Conservation (phyloP, 2,797 vertebrate genomes). For the Borostomias antarcticus region DNA sequence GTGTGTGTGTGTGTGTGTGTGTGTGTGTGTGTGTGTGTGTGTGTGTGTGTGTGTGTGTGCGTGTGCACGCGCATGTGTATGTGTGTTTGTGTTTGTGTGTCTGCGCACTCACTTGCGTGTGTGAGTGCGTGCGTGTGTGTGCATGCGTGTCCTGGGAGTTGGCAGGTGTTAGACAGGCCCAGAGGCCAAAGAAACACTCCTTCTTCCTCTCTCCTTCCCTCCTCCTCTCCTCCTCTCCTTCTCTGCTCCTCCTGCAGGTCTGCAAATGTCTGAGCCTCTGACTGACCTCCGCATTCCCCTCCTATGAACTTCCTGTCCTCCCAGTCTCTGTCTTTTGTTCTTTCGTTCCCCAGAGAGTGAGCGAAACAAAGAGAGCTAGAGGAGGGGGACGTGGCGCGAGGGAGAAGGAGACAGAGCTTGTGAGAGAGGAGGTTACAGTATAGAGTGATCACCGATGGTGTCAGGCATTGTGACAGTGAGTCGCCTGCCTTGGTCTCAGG, state of each 20-base stretch:
- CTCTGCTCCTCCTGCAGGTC: neutral
- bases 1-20: neutral
- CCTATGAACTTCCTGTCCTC: neutral
- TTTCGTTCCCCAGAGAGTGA: too few relatives aligned
- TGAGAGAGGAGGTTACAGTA: too few relatives aligned
- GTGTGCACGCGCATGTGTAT: neutral
- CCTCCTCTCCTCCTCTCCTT: neutral
- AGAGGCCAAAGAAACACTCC: neutral
- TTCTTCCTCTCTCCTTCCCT: neutral
- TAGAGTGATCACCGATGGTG: constrained; percentile 2
- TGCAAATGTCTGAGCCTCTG: neutral
- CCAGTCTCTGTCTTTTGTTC: too few relatives aligned
- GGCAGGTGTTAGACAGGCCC: constrained; percentile 7
- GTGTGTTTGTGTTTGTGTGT: too few relatives aligned
- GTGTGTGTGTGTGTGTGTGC: neutral
- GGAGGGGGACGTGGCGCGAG: too few relatives aligned
- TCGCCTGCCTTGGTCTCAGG: neutral
- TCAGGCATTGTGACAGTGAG: neutral
- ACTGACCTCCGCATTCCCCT: neutral
- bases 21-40: neutral
- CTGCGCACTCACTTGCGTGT: too few relatives aligned
- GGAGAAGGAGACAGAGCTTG: too few relatives aligned
- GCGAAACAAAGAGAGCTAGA: too few relatives aligned
- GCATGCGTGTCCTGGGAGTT: neutral
- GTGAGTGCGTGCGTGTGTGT: neutral